Evolutionary conservation across 1,140 invertebrate genomes (phyloP).

Genomic region (Manduca sexta): DNA sequence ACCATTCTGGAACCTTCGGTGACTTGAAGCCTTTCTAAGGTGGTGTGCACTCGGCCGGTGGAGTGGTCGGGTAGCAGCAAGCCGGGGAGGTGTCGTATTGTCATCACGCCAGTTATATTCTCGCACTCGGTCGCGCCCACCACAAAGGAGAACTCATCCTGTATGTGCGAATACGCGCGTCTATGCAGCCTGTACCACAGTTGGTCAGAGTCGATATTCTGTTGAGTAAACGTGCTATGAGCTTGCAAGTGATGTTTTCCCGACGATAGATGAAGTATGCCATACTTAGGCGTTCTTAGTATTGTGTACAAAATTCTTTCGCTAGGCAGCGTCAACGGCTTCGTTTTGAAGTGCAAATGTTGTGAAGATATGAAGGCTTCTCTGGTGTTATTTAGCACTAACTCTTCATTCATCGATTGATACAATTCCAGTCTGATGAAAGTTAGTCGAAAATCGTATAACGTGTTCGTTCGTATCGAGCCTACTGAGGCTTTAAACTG

Average conservation of each 20-base stretch:
- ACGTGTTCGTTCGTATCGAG: constrained; percentile 75
- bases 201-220: constrained; percentile 83
- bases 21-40: constrained; percentile 80
- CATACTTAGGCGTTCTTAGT: constrained; percentile 76
- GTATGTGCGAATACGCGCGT: constrained; percentile 83
- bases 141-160: constrained; percentile 83
- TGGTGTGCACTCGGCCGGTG: constrained; percentile 72
- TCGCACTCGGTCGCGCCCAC: constrained; percentile 86
- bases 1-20: constrained; percentile 83
- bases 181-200: constrained; percentile 81
- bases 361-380: constrained; percentile 77
- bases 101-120: constrained; percentile 79
- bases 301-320: constrained; percentile 81
- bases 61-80: constrained; percentile 58
- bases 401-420: constrained; percentile 71
- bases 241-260: constrained; percentile 74
- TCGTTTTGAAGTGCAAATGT: constrained; percentile 81
- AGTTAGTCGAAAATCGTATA: constrained; percentile 87
- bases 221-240: constrained; percentile 87
- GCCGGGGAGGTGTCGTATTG: constrained; percentile 60
- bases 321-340: constrained; percentile 78
- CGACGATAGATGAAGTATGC: constrained; percentile 73
- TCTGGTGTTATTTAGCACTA: constrained; percentile 79
- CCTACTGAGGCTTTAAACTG: constrained; percentile 82
- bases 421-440: constrained; percentile 86